A percentile compares a stretch with the other conserved stretches of the same genome.
Evolutionary conservation across 2,797 vertebrate genomes (phyloP).

Genomic region (Myiotriccus ornatus): DNA sequence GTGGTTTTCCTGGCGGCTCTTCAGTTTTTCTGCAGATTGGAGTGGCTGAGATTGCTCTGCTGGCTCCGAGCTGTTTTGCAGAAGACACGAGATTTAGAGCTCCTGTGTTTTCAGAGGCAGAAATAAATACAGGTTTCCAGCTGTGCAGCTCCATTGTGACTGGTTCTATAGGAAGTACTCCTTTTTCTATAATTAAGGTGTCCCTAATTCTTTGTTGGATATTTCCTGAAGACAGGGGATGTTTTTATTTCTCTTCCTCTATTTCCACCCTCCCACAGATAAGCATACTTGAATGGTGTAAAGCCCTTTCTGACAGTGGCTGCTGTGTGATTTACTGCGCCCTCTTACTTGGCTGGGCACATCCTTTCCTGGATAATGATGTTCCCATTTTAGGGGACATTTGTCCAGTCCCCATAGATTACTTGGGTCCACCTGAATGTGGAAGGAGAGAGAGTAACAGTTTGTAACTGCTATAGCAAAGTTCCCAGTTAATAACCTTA

Average conservation of each 20-base stretch:
- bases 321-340: not conserved
- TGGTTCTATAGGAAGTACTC: not conserved
- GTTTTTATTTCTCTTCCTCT: not conserved
- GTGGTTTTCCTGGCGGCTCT: not conserved
- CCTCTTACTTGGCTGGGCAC: not conserved
- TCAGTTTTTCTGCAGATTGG: not conserved
- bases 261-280: not conserved
- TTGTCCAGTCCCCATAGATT: not conserved
- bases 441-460: not conserved
- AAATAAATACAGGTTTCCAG: not conserved
- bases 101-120: not conserved
- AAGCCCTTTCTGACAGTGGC: not conserved
- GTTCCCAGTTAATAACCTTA: not conserved
- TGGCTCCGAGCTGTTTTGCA: not conserved
- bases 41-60: not conserved
- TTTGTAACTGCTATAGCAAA: not conserved
- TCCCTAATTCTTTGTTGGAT: not conserved
- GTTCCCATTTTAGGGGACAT: not conserved
- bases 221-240: not conserved
- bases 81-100: not conserved
- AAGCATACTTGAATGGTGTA: not conserved
- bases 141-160: not conserved
- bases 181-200: not conserved
- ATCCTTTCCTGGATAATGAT: not conserved
- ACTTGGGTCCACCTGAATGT: not conserved